Evolutionary conservation across 2,888 invertebrate genomes (phyloP).

Genomic region (Rhopalosiphum nymphaeae): DNA sequence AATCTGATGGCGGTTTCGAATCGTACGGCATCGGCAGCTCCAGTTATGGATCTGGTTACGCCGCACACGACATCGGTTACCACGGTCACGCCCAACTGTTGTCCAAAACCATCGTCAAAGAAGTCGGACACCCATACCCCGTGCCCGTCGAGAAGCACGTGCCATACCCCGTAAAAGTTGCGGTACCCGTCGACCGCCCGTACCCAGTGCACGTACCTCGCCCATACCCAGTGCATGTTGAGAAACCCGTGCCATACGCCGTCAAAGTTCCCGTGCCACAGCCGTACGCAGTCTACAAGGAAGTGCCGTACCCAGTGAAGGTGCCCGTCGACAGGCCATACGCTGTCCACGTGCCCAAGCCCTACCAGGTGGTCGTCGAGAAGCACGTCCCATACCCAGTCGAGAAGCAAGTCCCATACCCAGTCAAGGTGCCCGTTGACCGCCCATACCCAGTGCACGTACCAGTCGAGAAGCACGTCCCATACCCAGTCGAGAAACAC

Average conservation of each 20-base stretch:
- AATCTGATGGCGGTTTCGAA: conserved; percentile 16
- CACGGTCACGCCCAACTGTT: conserved; percentile 50
- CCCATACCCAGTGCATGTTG: conserved; percentile 67
- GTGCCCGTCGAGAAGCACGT: conserved; percentile 80
- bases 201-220: conserved; percentile 67
- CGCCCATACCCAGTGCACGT: conserved; percentile 83
- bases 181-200: conserved; percentile 67
- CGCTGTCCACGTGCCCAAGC: conserved; percentile 66
- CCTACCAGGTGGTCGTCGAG: conserved; percentile 69
- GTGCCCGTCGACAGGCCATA: conserved; percentile 66
- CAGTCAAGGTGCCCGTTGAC: conserved; percentile 80
- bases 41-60: conserved; percentile 39
- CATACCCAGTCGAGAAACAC: conserved; percentile 68
- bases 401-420: conserved; percentile 76
- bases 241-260: conserved; percentile 67
- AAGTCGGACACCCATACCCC: conserved; percentile 67
- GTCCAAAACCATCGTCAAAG: conserved; percentile 62
- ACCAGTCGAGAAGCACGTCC: conserved; percentile 79
- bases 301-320: conserved; percentile 67
- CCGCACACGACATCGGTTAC: conserved; percentile 21
- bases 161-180: conserved; percentile 72
- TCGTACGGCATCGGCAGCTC: conserved; percentile 9
- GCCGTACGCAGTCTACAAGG: conserved; percentile 66
- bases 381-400: conserved; percentile 81
- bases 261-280: conserved; percentile 67